These are phyloP conservation scores for Doryteuthis pealeii DNA, from an alignment of 1,140 invertebrate genomes.

Conservation along the genomic window DNA sequence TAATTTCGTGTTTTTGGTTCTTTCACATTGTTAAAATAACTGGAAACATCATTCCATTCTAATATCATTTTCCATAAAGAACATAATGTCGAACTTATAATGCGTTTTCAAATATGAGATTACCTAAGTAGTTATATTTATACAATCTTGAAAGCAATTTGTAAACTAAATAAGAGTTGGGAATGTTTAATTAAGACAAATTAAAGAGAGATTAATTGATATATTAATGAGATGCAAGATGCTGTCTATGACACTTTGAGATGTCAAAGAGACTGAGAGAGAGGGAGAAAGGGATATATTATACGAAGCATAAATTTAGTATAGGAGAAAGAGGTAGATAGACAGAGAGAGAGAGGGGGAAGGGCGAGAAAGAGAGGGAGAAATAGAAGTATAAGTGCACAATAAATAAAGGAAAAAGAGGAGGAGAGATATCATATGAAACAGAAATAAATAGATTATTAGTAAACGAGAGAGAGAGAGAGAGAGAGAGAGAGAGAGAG, in stretches of 20 bases:
- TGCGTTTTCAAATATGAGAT: background rate
- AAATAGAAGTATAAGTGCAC: background rate
- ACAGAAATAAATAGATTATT: background rate
- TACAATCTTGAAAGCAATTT: background rate
- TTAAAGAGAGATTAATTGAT: background rate
- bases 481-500: conserved; percentile 16
- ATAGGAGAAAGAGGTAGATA: background rate
- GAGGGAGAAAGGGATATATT: background rate
- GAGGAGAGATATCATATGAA: background rate
- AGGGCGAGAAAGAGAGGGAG: background rate
- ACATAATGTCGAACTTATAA: too few species aligned
- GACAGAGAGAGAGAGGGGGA: background rate
- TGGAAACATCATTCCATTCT: too few species aligned
- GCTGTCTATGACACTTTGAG: background rate
- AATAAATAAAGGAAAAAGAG: background rate
- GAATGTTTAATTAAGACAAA: background rate
- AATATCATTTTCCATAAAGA: too few species aligned
- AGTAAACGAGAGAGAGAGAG: background rate
- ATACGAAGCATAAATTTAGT: background rate
- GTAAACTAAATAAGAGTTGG: background rate
- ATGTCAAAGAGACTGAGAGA: background rate
- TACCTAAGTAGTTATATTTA: background rate
- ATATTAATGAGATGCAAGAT: background rate
- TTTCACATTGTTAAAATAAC: too few species aligned
- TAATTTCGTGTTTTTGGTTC: too few species aligned